These are phyloP conservation scores for Yponomeuta plumbellus DNA, from an alignment of 2,888 invertebrate species.

Conservation along the genomic window DNA sequence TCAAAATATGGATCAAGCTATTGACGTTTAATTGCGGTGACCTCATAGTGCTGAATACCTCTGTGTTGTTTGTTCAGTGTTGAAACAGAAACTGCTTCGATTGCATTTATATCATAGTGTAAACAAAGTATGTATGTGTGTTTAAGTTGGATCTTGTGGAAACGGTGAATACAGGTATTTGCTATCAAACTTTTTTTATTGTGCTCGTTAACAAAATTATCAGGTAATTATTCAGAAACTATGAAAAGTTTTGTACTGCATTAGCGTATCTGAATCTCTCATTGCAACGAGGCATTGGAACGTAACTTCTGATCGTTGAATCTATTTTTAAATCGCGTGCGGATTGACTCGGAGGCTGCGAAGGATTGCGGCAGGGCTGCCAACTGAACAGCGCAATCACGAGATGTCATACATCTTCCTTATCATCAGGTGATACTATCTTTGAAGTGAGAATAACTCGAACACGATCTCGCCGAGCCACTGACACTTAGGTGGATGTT, in stretches of 20 bases:
- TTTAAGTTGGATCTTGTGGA: background rate
- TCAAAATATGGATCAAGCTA: background rate
- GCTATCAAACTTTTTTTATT: background rate
- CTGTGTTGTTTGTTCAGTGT: background rate
- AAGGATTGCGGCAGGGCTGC: conserved; percentile 51
- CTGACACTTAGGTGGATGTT: background rate
- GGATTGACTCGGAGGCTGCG: conserved; percentile 50
- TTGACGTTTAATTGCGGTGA: background rate
- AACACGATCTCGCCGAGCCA: background rate
- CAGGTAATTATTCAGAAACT: no score
- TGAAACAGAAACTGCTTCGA: background rate
- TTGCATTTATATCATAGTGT: background rate
- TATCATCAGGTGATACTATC: conserved; percentile 52
- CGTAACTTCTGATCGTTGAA: background rate
- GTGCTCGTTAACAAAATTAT: no score
- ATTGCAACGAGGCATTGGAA: background rate
- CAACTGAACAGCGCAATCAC: conserved; percentile 62
- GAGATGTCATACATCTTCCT: conserved; percentile 63
- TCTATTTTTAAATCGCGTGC: conserved; percentile 15
- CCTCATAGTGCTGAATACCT: background rate
- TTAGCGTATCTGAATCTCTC: background rate
- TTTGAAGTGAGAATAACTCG: conserved; percentile 42
- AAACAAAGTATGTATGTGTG: background rate
- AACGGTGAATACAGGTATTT: background rate
- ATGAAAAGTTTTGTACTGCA: no score